Percentiles rank a stretch among this genome's conserved stretches.
Conservation (phyloP, 2,888 invertebrate genomes). For the Venustoraphidia nigricollis region DNA sequence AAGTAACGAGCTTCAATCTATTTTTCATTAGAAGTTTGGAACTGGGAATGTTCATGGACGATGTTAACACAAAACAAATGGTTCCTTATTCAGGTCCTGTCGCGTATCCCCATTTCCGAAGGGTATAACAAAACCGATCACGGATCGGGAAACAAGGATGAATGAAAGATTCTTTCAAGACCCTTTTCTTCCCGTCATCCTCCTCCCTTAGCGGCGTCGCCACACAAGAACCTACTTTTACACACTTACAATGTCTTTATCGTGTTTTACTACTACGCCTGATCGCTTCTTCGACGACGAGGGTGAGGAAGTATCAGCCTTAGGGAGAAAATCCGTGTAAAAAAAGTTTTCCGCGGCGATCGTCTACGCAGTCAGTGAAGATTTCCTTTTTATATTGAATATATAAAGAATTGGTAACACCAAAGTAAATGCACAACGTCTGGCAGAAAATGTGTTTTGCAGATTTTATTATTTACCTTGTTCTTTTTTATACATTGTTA, state of each 20-base stretch:
- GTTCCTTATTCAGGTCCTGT: too few relatives aligned
- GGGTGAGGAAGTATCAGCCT: not conserved
- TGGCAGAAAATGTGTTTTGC: too few relatives aligned
- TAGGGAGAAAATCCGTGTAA: not conserved
- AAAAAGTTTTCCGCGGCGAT: slow-evolving; percentile 1
- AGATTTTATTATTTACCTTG: too few relatives aligned
- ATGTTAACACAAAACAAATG: too few relatives aligned
- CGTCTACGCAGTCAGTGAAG: not conserved
- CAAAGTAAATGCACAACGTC: too few relatives aligned
- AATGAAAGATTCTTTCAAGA: too few relatives aligned
- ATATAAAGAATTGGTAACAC: not conserved
- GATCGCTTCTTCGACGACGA: too few relatives aligned
- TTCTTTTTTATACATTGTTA: too few relatives aligned
- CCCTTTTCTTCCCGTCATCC: not conserved
- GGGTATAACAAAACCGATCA: not conserved
- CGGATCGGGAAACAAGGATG: not conserved
- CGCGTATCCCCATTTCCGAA: too few relatives aligned
- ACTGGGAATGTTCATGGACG: too few relatives aligned
- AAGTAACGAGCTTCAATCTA: too few relatives aligned
- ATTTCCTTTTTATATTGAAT: slow-evolving; percentile 6
- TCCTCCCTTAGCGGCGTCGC: not conserved
- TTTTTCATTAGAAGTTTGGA: too few relatives aligned
- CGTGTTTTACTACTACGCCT: not conserved
- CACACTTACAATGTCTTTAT: slow-evolving; percentile 2
- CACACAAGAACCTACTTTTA: not conserved